Evolutionary conservation across 2,888 invertebrate species (phyloP), one percentile per base, ranked within the genome.

Genomic region (Lacanobia wlatinum): DNA sequence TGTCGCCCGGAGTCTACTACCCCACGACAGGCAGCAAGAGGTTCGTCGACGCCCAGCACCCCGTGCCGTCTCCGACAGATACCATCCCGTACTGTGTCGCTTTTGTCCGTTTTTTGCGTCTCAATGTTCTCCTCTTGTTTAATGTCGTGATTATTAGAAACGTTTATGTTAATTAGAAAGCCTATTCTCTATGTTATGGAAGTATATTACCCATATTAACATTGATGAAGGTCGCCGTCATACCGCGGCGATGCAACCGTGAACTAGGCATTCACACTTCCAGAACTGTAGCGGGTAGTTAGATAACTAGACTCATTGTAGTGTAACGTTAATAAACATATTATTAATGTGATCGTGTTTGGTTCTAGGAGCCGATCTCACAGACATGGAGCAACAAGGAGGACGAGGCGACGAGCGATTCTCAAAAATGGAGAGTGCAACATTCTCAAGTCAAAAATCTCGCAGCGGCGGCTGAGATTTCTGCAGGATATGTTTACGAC

Each of bases 361-460:
- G 86, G 90, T 96, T 95, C 75, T 96, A 97, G 98, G 96, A 97
- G 97, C 91, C 97, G 97, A 85, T 96, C 96, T 86, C 97, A 97
- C 90, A 96, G 98, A 83, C 97, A 97, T 71, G 97, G 97, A 21
- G 97, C 96, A 81, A 96, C 97, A 86, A 96, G 98, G 63, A 97
- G 98, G 90, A 97, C 98, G 67, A 97, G 98, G 58, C 96, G 98
- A 79, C 97, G 99, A 43, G 98, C 99, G 1, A 98, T 99, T 69
- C 97, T 98, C 90, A 99, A 99, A 95, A 99, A 98, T 96, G 99
- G 99, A 62, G 99, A 99, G 90, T 99, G 99, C 96, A 99, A 99
- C 94, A 98, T 99, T 75, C 97, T 98, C 85, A 99, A 99, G 92
- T 98, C 99, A 76, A 96, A 97, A 89, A 98, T 99, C 90, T 98